phyloP scores from a whole-genome alignment of 2,797 vertebrate species.

The Jordanella pulchra region DNA sequence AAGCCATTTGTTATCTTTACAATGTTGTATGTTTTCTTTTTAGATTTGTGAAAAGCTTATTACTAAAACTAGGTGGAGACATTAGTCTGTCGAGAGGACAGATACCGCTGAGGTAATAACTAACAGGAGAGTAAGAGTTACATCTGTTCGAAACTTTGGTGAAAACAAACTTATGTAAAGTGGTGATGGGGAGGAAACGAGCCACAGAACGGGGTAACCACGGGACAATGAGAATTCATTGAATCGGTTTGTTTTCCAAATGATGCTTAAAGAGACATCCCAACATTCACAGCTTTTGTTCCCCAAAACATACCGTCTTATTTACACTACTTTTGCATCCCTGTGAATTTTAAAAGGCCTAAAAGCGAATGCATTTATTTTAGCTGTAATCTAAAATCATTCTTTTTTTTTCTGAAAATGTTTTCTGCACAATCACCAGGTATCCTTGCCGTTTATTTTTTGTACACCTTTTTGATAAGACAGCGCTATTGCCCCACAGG shows the following conservation, averaged over 20 bases:
- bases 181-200: neutral
- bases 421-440: too few species aligned
- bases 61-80: conserved; percentile 41
- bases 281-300: conserved; percentile 93
- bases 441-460: too few species aligned
- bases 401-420: too few species aligned
- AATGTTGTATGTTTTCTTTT: conserved; percentile 43
- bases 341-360: neutral
- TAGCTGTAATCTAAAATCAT: too few species aligned
- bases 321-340: neutral
- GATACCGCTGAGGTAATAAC: conserved; percentile 30
- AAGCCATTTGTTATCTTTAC: conserved; percentile 62
- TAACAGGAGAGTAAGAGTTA: conserved; percentile 34
- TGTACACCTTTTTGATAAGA: too few species aligned
- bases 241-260: conserved; percentile 93
- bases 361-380: neutral
- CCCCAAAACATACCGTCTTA: conserved; percentile 72
- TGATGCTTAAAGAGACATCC: conserved; percentile 90
- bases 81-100: conserved; percentile 40
- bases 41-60: conserved; percentile 70
- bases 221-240: conserved; percentile 83
- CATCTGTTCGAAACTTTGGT: neutral
- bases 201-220: conserved; percentile 30
- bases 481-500: too few species aligned
- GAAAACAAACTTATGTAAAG: neutral